Percentiles rank a stretch among this genome's conserved stretches.
phyloP scores from a whole-genome alignment of 2,797 vertebrate species.

The Anableps anableps region DNA sequence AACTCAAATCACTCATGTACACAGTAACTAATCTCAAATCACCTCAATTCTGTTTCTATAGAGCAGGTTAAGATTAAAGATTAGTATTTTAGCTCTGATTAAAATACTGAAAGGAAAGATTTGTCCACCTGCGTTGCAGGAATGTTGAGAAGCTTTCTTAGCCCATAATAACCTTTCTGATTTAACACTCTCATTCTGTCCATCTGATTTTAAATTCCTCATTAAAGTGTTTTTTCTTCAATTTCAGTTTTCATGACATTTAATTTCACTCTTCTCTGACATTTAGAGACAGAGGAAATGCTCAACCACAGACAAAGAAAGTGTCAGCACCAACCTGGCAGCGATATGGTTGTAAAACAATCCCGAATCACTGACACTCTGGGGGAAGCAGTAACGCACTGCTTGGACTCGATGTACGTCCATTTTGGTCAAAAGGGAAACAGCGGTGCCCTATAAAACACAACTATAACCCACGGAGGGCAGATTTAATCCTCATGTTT shows the following conservation, averaged over 20 bases:
- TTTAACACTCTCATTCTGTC: not conserved
- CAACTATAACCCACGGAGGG: constrained; percentile 40
- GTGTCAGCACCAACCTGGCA: constrained; percentile 74
- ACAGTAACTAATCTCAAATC: constrained; percentile 61
- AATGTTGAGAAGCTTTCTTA: constrained; percentile 31
- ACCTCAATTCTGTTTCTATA: constrained; percentile 46
- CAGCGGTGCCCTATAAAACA: constrained; percentile 12
- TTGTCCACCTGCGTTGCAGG: constrained; percentile 37
- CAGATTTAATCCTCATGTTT: constrained; percentile 34
- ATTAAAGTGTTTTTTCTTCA: not conserved
- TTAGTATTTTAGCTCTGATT: constrained; percentile 72
- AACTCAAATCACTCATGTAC: constrained; percentile 15
- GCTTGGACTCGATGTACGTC: constrained; percentile 72
- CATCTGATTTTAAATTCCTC: not conserved
- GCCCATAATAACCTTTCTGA: not conserved
- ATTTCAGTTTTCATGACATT: constrained; percentile 30
- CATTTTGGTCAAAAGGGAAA: constrained; percentile 62
- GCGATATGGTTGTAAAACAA: constrained; percentile 74
- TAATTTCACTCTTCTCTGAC: constrained; percentile 16
- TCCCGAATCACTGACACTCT: constrained; percentile 81
- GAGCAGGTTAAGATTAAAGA: constrained; percentile 71
- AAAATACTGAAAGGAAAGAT: constrained; percentile 60
- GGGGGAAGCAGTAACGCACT: constrained; percentile 77
- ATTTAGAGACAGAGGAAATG: constrained; percentile 10
- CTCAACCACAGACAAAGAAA: constrained; percentile 17